phyloP scores from a whole-genome alignment of 2,888 invertebrate species.

The Hoplodrina blanda region DNA sequence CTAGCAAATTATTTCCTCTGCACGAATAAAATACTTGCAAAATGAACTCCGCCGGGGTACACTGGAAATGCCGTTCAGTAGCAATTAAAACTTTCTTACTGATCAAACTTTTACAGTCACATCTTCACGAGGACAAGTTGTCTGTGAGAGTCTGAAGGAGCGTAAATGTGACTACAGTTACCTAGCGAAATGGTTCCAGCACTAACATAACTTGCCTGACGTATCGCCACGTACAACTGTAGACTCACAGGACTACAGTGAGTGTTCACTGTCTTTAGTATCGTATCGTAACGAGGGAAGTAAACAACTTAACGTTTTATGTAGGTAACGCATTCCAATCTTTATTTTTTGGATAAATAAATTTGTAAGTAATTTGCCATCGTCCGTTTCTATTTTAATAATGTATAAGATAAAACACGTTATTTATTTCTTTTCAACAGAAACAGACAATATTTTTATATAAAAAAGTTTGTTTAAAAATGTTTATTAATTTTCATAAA shows the following conservation, averaged over 20 bases:
- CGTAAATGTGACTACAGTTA: constrained; percentile 74
- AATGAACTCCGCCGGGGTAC: constrained; percentile 72
- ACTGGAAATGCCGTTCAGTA: constrained; percentile 83
- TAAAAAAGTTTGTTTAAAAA: no score
- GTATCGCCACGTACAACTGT: constrained; percentile 23
- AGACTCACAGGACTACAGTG: constrained; percentile 21
- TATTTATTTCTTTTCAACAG: no score
- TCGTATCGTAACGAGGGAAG: constrained; percentile 13
- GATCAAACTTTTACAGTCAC: constrained; percentile 87
- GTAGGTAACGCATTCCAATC: background rate
- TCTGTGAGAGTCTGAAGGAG: constrained; percentile 69
- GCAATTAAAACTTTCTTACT: constrained; percentile 88
- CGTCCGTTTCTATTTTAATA: background rate
- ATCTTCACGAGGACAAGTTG: constrained; percentile 78
- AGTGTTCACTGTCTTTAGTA: background rate
- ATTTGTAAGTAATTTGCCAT: background rate
- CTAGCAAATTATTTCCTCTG: constrained; percentile 70
- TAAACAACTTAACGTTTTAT: background rate
- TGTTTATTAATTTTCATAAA: no score
- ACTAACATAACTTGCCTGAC: constrained; percentile 65
- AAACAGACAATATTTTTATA: no score
- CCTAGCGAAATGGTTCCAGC: constrained; percentile 66
- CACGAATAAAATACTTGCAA: constrained; percentile 78
- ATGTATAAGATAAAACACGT: no score
- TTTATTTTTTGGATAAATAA: background rate